A percentile compares a stretch with the other conserved stretches of the same genome.
Evolutionary conservation across 2,113 vertebrate genomes (phyloP).

Genomic region (Mystacornis crossleyi): DNA sequence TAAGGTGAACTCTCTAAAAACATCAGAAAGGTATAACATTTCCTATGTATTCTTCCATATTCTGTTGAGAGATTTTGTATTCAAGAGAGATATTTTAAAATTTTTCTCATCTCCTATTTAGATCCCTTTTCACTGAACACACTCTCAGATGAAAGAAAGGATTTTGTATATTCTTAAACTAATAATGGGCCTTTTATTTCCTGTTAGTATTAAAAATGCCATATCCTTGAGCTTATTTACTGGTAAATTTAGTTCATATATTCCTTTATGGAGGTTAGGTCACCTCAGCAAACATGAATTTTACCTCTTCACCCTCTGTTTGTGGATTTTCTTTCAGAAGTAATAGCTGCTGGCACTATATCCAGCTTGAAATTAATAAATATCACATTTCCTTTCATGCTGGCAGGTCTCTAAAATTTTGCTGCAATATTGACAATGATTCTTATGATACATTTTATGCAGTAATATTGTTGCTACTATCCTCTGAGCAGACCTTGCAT

Average conservation of each 20-base stretch:
- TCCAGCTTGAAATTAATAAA: constrained; percentile 39
- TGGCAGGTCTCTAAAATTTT: constrained; percentile 6
- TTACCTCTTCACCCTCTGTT: constrained; percentile 9
- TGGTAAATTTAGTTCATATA: not conserved
- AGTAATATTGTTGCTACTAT: not conserved
- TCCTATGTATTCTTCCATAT: not conserved
- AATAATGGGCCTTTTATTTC: not conserved
- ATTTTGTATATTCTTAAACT: not conserved
- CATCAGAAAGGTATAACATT: not conserved
- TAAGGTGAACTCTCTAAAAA: not conserved
- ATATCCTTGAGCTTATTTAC: not conserved
- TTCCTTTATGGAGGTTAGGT: not conserved
- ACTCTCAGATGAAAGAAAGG: not conserved
- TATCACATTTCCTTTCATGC: constrained; percentile 1
- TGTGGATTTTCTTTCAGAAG: constrained; percentile 20
- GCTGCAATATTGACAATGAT: not conserved
- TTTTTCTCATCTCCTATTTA: not conserved
- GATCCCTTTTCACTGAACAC: not conserved
- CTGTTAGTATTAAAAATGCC: not conserved
- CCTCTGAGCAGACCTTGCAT: not conserved
- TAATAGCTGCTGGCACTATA: not conserved
- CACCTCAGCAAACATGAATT: not conserved
- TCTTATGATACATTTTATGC: not conserved
- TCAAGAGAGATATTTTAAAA: not conserved
- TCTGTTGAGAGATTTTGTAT: not conserved